Percentiles rank a stretch among this genome's conserved stretches.
Evolutionary conservation across 1,140 invertebrate genomes (phyloP).

Genomic region (Caenorhabditis tropicalis): DNA sequence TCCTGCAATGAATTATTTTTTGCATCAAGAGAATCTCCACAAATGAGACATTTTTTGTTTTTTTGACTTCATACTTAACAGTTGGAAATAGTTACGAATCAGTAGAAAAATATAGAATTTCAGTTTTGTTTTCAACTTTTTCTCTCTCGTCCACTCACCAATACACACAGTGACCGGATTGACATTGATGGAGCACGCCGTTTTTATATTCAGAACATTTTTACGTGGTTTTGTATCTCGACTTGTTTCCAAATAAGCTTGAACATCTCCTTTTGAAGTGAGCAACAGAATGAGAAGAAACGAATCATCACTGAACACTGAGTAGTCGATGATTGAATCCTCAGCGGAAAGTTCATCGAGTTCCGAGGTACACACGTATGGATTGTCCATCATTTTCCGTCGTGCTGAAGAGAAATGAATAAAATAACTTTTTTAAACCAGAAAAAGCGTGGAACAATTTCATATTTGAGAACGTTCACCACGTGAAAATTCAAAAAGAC

Average conservation of each 20-base stretch:
- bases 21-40: not conserved
- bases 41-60: not conserved
- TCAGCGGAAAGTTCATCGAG: constrained; percentile 45
- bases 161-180: constrained; percentile 3
- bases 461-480: not conserved
- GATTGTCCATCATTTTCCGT: constrained; percentile 44
- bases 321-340: constrained; percentile 51
- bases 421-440: not conserved
- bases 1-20: not conserved
- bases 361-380: constrained; percentile 33
- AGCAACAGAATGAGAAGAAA: constrained; percentile 48
- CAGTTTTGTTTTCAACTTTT: not conserved
- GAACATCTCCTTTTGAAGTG: constrained; percentile 31
- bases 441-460: not conserved
- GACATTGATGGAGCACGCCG: constrained; percentile 4
- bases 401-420: not conserved
- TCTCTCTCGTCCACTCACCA: not conserved
- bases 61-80: not conserved
- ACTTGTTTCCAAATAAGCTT: constrained; percentile 9
- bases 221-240: constrained; percentile 13
- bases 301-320: constrained; percentile 35
- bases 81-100: not conserved
- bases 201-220: constrained; percentile 1
- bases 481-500: not conserved
- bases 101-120: not conserved